These are phyloP conservation scores for Apeltes quadracus DNA, from an alignment of 2,113 vertebrate genomes.

Conservation along the genomic window DNA sequence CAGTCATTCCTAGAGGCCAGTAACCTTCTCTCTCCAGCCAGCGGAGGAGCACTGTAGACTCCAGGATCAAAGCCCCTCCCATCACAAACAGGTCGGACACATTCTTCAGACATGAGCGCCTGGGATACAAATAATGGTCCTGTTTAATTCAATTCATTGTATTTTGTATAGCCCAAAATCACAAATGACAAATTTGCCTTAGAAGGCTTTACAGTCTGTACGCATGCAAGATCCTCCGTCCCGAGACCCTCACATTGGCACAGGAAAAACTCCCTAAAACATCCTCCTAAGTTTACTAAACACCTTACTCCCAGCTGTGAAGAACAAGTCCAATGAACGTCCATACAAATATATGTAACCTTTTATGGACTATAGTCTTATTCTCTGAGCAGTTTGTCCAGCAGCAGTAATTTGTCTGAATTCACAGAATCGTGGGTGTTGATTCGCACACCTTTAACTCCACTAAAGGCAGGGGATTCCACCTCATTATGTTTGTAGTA, in stretches of 20 bases:
- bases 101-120: constrained; percentile 94
- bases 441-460: background rate
- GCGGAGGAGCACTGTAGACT: constrained; percentile 91
- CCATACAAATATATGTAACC: background rate
- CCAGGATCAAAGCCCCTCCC: constrained; percentile 95
- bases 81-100: constrained; percentile 99
- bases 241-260: no score
- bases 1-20: constrained; percentile 96
- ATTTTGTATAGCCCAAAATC: no score
- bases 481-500: background rate
- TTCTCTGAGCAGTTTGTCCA: background rate
- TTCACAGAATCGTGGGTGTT: background rate
- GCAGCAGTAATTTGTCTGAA: background rate
- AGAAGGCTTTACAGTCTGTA: no score
- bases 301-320: background rate
- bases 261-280: no score
- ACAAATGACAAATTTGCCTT: no score
- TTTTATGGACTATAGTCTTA: background rate
- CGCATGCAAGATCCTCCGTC: no score
- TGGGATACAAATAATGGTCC: constrained; percentile 62
- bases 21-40: constrained; percentile 97
- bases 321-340: background rate
- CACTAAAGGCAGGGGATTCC: no score
- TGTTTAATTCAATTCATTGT: no score
- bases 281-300: constrained; percentile 1